Evolutionary conservation across 2,888 invertebrate genomes (phyloP).

Genomic region (Geophilus truncorum): DNA sequence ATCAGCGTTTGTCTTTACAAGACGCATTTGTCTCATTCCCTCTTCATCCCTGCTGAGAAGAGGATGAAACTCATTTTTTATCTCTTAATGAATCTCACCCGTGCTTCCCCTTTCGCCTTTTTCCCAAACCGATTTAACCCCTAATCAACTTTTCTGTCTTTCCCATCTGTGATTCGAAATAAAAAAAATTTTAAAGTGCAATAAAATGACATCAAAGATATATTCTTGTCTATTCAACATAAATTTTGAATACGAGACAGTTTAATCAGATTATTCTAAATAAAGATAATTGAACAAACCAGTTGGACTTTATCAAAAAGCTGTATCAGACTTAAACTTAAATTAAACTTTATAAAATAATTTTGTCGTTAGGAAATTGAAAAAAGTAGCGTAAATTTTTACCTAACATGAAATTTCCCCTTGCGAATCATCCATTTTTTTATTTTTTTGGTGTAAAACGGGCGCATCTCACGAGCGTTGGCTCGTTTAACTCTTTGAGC

Average conservation of each 20-base stretch:
- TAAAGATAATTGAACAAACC: neutral
- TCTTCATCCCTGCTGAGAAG: neutral
- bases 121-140: neutral
- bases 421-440: too few relatives aligned
- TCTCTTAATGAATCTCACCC: slow-evolving; percentile 18
- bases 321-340: neutral
- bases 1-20: neutral
- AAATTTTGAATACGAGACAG: neutral
- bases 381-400: neutral
- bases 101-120: neutral
- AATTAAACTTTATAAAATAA: neutral
- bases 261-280: neutral
- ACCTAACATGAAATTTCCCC: too few relatives aligned
- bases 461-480: neutral
- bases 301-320: neutral
- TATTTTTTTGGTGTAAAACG: neutral
- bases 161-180: neutral
- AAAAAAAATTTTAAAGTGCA: too few relatives aligned
- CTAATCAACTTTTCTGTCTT: neutral
- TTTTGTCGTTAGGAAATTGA: too few relatives aligned
- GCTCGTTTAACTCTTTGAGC: slow-evolving; percentile 21
- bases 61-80: slow-evolving; percentile 21
- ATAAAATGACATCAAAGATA: too few relatives aligned
- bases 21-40: slow-evolving; percentile 10
- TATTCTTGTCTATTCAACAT: neutral